These are phyloP conservation scores for Lithobates pipiens DNA, from an alignment of 2,797 vertebrate genomes.

Conservation along the genomic window DNA sequence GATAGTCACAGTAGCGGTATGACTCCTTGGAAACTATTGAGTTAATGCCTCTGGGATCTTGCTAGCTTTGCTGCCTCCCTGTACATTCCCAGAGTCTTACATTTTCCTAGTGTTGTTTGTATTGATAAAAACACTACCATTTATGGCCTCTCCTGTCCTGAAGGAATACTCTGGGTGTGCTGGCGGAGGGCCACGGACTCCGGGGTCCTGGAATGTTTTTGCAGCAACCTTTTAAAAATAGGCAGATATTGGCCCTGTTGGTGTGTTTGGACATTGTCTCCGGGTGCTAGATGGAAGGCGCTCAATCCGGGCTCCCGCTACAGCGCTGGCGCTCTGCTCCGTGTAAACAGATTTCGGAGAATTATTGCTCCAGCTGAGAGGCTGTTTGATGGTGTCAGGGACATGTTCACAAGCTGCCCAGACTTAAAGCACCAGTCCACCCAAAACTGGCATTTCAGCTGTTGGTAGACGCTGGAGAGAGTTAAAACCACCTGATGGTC, in stretches of 20 bases:
- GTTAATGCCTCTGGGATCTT: no score
- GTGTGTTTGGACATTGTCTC: slow-evolving; percentile 21
- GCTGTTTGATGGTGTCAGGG: slow-evolving; percentile 4
- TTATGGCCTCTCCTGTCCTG: slow-evolving; percentile 50
- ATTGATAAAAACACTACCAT: slow-evolving; percentile 54
- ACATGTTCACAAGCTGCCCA: neutral
- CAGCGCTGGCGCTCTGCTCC: neutral
- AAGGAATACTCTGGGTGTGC: slow-evolving; percentile 51
- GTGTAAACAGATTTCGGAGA: slow-evolving; percentile 32
- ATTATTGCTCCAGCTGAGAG: neutral
- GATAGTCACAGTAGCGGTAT: no score
- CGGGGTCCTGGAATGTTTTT: slow-evolving; percentile 48
- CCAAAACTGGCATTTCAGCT: no score
- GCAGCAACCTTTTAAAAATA: slow-evolving; percentile 14
- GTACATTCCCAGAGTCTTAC: slow-evolving; percentile 47
- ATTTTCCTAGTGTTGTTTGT: slow-evolving; percentile 28
- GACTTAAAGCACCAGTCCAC: neutral
- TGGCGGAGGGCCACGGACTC: slow-evolving; percentile 42
- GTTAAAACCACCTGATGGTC: no score
- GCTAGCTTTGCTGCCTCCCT: neutral
- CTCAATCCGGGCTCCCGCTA: slow-evolving; percentile 6
- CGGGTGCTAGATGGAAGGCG: slow-evolving; percentile 3
- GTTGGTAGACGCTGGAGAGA: no score
- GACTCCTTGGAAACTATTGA: no score
- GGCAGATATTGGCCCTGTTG: slow-evolving; percentile 22